phyloP scores from a whole-genome alignment of 2,888 invertebrate genomes.

The Chaetogeoica ovagalla region DNA sequence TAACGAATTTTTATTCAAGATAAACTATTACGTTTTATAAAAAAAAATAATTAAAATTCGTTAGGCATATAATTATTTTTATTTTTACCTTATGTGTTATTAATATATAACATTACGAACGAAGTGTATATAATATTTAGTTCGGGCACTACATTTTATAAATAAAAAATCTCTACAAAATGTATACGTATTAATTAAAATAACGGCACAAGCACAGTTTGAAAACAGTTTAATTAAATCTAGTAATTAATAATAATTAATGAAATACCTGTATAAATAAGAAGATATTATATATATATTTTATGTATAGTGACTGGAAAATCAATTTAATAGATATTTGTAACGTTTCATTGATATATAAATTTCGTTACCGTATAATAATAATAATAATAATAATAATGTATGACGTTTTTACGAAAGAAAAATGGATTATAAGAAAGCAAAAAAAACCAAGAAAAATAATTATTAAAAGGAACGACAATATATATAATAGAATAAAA shows the following conservation, averaged over 20 bases:
- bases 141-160: not conserved
- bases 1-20: not conserved
- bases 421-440: constrained; percentile 4
- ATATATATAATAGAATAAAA: constrained; percentile 17
- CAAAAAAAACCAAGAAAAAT: not conserved
- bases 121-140: not conserved
- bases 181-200: too few relatives aligned
- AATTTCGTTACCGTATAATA: too few relatives aligned
- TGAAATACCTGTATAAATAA: too few relatives aligned
- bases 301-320: too few relatives aligned
- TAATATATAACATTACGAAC: not conserved
- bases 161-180: not conserved
- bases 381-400: too few relatives aligned
- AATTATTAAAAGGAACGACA: not conserved
- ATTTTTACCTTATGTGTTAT: not conserved
- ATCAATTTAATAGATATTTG: too few relatives aligned
- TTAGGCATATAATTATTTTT: not conserved
- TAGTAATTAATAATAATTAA: too few relatives aligned
- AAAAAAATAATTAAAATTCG: not conserved
- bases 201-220: too few relatives aligned
- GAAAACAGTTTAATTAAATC: too few relatives aligned
- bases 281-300: too few relatives aligned
- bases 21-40: not conserved
- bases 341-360: too few relatives aligned
- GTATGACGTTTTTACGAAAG: not conserved